Evolutionary conservation across 2,113 vertebrate species (phyloP).

Genomic region (Chaetodon auriga): DNA sequence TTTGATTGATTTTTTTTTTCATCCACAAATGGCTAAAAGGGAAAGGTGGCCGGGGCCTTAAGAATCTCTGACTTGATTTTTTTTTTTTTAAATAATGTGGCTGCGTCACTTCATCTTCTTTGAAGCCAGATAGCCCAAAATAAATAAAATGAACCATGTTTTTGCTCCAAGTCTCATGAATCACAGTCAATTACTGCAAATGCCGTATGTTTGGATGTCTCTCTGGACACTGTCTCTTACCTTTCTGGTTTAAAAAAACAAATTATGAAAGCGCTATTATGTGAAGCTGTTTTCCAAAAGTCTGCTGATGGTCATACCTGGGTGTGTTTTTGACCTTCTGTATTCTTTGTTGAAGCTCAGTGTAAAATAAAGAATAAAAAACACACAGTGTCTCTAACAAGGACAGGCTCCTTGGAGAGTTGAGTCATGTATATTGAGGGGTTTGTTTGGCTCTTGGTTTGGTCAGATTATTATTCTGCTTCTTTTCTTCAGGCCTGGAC

Average conservation of each 20-base stretch:
- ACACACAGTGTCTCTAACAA: constrained; percentile 9
- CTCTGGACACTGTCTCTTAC: not conserved
- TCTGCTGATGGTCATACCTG: not conserved
- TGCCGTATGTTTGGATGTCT: not conserved
- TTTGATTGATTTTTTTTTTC: not conserved
- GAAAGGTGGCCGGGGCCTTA: not conserved
- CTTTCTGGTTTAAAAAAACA: not conserved
- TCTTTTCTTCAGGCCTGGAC: constrained; percentile 47
- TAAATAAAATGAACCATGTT: constrained; percentile 5
- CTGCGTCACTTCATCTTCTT: not conserved
- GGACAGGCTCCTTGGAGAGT: constrained; percentile 25
- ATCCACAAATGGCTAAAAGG: not conserved
- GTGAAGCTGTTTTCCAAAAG: not conserved
- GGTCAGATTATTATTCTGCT: constrained; percentile 34
- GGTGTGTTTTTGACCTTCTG: constrained; percentile 32
- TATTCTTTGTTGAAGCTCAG: constrained; percentile 4
- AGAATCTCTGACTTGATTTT: not conserved
- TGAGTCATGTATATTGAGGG: constrained; percentile 56
- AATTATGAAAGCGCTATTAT: constrained; percentile 10
- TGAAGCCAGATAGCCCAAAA: not conserved
- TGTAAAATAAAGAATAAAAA: not conserved
- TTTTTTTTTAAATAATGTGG: not conserved
- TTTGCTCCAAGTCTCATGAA: not conserved
- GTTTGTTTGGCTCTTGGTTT: constrained; percentile 35
- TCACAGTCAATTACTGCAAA: not conserved